Base-by-base conservation (phyloP, 2,113 vertebrate species). In the Perccottus glenii region DNA sequence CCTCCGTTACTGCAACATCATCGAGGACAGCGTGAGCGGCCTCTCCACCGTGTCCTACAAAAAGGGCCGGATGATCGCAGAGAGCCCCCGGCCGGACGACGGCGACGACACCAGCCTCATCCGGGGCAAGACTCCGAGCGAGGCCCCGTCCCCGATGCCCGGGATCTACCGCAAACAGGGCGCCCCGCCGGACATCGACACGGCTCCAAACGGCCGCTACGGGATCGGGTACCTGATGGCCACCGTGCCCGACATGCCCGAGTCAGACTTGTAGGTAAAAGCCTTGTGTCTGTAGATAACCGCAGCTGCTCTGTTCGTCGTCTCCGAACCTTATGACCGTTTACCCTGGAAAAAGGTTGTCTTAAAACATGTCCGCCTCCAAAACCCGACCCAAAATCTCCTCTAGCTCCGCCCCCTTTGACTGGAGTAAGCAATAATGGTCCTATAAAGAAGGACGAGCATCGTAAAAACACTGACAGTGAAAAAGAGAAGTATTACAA, bases 171-270 rank as follows among this genome's bases (percentile, higher is more conserved):
- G 95, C 49, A 98, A 97, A 79, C 96, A 95, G 86, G 93, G 92
- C 67, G 91, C 91, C 55, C 9, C 45, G 78, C 92, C 4, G 1
- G 88, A 90, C 0, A 65, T 51, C 3, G 94, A 96, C 73, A 93
- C 93, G 0, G 93, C 94, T 51, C 94, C 96, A 43, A 98, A 99
- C 9, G 96, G 98, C 63, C 95, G 94, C n/a, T 97, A 96, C 0
- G 95, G 96, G 35, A 95, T 98, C 9, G 96, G 96, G 6, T 98
- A 98, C 84, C 71, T 97, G 82, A 96, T 98, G 95, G 93, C 94
- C 38, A 95, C 97, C 77, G 92, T 95, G 93, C 93, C 95, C 5
- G 95, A 98, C 81, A 95, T 96, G 94, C 96, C 96, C 0, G 96
- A 98, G 83, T 98, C 97, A 64, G 95, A 96, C 87, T 92, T 98